Percentiles rank a stretch among this genome's conserved stretches.
Evolutionary conservation across 2,888 invertebrate genomes (phyloP).

Genomic region (Mechanitis messenoides): DNA sequence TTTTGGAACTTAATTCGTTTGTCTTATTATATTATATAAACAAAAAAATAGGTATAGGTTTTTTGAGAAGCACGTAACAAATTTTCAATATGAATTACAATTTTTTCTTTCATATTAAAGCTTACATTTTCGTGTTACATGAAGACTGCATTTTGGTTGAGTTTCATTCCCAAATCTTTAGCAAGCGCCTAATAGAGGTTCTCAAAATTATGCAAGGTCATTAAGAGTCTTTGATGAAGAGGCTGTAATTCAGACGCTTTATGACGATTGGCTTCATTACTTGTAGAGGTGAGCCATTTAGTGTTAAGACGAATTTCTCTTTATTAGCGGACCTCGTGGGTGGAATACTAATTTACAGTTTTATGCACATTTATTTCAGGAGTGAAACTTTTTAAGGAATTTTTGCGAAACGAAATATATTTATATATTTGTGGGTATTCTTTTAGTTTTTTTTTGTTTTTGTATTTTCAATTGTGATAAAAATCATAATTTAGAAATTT

Average conservation of each 20-base stretch:
- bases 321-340: constrained; percentile 15
- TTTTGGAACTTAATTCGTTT: too few relatives aligned
- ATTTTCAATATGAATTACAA: too few relatives aligned
- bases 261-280: constrained; percentile 49
- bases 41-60: too few relatives aligned
- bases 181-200: constrained; percentile 39
- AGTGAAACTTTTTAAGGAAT: constrained; percentile 1
- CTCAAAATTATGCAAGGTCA: constrained; percentile 46
- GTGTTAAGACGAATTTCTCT: constrained; percentile 21
- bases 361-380: neutral
- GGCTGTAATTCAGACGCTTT: constrained; percentile 43
- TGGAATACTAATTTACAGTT: constrained; percentile 13
- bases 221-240: constrained; percentile 43
- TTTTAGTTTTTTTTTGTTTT: too few relatives aligned
- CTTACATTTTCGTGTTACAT: neutral
- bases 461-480: too few relatives aligned
- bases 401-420: neutral
- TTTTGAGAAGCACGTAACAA: too few relatives aligned
- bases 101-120: neutral
- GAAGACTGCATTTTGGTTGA: constrained; percentile 4
- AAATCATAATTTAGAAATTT: too few relatives aligned
- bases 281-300: constrained; percentile 24
- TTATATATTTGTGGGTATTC: neutral
- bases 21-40: too few relatives aligned
- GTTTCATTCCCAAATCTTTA: constrained; percentile 23